Evolutionary conservation across 2,888 invertebrate species (phyloP), one percentile per base, ranked within the genome.

Genomic region (Calameuta filiformis): DNA sequence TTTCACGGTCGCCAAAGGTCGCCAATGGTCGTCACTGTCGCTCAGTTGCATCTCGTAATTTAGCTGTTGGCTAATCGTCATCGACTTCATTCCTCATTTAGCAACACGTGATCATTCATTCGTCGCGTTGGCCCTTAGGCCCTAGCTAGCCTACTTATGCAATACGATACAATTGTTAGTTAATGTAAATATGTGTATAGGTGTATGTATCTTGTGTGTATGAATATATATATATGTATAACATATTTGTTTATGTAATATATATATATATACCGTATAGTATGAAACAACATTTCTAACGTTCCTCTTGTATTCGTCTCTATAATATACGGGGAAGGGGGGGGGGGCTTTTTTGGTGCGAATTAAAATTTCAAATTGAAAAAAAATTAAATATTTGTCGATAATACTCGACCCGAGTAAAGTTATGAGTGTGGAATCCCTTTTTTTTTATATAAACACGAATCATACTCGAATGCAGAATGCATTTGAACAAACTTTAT

Each of bases 101-200:
- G 68, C 33, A 69, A 75, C 75, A 35, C 35, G 35, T 68, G 68
- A 84, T 84, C 84, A 82, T 85, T 81, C 69, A 78, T 84, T 86
- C 86, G 83, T 86, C 87, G 84, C 83, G 83, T 85, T 85, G 87
- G 87, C 87, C 84, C 85, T 77, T 81, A 79, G 85, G 87, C 88
- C 87, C 89, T 89, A 89, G 87, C 87, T 89, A 90, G 85, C 84
- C 89, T 89, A 89, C 87, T 89, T 88, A 89, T 86, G 82, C 83
- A 80, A 83, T 90, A 89, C 86, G 85, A 85, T 87, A 85, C 85
- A 87, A 78, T 84, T 82, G 85, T 80, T 77, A 33, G 30, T 40
- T 40, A 15, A 40, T 40, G 40, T 40, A 15, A 71, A 77, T 79
- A 73, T 78, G 77, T 79, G 75, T 56, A 68, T 73, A 35, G n/a